A percentile compares a stretch with the other conserved stretches of the same genome.
Evolutionary conservation across 2,888 invertebrate genomes (phyloP).

Genomic region (Capitulum mitella): DNA sequence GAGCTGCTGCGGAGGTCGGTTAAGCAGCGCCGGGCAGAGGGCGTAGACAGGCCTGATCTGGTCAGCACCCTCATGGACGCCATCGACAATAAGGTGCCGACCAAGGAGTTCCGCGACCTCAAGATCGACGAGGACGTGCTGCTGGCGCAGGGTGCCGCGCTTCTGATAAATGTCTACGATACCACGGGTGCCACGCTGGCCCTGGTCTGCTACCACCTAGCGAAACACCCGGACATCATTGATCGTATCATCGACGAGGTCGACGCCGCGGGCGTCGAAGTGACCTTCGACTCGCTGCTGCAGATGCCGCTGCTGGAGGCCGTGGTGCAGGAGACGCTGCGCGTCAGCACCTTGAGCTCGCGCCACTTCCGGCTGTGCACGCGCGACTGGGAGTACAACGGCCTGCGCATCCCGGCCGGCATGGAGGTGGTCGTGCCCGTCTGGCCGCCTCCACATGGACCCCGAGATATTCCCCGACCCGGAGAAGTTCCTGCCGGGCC

Average conservation of each 20-base stretch:
- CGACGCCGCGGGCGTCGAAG: background rate
- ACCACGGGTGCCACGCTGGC: background rate
- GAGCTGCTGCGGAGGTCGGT: background rate
- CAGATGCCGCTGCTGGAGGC: background rate
- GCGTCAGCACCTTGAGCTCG: background rate
- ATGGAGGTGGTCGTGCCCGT: background rate
- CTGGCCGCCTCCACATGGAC: background rate
- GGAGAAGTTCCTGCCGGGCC: too few species aligned
- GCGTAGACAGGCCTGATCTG: background rate
- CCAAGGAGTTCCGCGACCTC: slow-evolving; percentile 7
- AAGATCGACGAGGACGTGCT: background rate
- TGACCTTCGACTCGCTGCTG: background rate
- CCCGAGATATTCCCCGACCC: too few species aligned
- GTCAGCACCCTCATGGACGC: background rate
- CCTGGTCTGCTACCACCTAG: background rate
- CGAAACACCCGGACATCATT: background rate
- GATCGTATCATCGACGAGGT: background rate
- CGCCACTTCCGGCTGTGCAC: background rate
- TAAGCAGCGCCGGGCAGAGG: background rate
- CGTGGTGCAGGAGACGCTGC: background rate
- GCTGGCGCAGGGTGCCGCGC: background rate
- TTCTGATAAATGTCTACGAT: background rate
- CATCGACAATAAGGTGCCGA: too few species aligned
- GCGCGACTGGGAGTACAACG: background rate
- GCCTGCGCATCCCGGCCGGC: too few species aligned